These are phyloP conservation scores for Brachycybe producta DNA, from an alignment of 2,888 invertebrate genomes.

Conservation along the genomic window DNA sequence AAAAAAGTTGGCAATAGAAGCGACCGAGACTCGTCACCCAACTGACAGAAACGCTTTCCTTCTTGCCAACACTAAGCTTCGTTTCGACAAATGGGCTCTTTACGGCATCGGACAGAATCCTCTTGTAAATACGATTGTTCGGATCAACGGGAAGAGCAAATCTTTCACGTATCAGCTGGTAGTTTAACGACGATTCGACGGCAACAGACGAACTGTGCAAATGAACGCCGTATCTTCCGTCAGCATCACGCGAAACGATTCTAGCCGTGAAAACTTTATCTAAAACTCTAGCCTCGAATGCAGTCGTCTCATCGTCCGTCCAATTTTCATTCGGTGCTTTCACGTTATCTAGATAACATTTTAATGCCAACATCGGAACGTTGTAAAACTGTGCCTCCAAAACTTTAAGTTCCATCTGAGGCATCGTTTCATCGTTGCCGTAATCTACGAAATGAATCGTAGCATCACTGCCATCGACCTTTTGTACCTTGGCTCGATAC, in stretches of 20 bases:
- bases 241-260: neutral
- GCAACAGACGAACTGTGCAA: too few species aligned
- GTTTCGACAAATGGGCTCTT: neutral
- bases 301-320: conserved; percentile 20
- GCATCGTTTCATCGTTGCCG: conserved; percentile 29
- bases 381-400: conserved; percentile 24
- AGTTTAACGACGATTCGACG: neutral
- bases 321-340: conserved; percentile 16
- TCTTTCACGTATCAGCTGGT: neutral
- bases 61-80: too few species aligned
- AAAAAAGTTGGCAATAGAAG: conserved; percentile 27
- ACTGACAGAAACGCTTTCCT: conserved; percentile 21
- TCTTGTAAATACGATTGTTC: neutral
- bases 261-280: too few species aligned
- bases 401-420: conserved; percentile 23
- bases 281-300: conserved; percentile 13
- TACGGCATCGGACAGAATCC: neutral
- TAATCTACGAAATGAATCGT: conserved; percentile 30
- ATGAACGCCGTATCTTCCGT: neutral
- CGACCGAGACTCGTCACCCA: conserved; percentile 26
- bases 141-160: neutral
- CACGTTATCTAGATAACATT: conserved; percentile 23
- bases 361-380: conserved; percentile 26
- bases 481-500: conserved; percentile 27
- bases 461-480: neutral